Conservation (phyloP, 2,113 vertebrate genomes). For the Prionailurus viverrinus region DNA sequence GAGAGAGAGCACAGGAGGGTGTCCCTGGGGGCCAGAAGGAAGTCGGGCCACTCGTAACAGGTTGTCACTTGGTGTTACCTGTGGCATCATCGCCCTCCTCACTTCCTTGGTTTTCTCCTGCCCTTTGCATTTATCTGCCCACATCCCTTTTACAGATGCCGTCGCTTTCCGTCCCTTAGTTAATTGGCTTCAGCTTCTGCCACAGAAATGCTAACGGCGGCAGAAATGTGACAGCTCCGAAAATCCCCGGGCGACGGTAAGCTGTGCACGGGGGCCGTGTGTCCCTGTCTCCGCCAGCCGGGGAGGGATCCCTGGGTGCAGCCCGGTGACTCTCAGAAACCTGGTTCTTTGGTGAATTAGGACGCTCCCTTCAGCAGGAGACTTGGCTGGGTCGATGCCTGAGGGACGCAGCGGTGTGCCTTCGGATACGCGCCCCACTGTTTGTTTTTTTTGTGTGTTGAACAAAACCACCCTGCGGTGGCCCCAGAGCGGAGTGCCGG, state of each 20-base stretch:
- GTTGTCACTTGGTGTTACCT: neutral
- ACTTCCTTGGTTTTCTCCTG: slow-evolving; percentile 42
- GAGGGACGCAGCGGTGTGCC: too few relatives aligned
- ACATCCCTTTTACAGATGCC: neutral
- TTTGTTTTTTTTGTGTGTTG: fast-evolving
- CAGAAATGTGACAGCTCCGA: slow-evolving; percentile 69
- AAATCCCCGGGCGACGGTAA: neutral
- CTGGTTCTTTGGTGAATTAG: fast-evolving
- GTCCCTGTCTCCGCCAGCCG: slow-evolving; percentile 50
- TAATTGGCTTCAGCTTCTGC: slow-evolving; percentile 72
- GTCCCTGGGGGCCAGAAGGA: slow-evolving; percentile 61
- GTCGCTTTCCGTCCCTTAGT: slow-evolving; percentile 37
- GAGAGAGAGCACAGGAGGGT: neutral
- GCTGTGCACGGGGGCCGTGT: slow-evolving; percentile 8
- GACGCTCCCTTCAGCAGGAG: fast-evolving
- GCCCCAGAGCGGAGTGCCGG: fast-evolving
- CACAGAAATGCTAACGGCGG: slow-evolving; percentile 58
- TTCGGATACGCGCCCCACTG: too few relatives aligned
- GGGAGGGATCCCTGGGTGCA: neutral
- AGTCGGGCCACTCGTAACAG: slow-evolving; percentile 62
- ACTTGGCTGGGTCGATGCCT: neutral
- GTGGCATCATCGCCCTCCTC: neutral
- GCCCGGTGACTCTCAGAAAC: neutral
- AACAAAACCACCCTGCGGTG: too few relatives aligned
- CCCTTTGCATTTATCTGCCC: slow-evolving; percentile 55